Base-by-base conservation (phyloP, 2,888 invertebrate genomes). In the Caenorhabditis afra region DNA sequence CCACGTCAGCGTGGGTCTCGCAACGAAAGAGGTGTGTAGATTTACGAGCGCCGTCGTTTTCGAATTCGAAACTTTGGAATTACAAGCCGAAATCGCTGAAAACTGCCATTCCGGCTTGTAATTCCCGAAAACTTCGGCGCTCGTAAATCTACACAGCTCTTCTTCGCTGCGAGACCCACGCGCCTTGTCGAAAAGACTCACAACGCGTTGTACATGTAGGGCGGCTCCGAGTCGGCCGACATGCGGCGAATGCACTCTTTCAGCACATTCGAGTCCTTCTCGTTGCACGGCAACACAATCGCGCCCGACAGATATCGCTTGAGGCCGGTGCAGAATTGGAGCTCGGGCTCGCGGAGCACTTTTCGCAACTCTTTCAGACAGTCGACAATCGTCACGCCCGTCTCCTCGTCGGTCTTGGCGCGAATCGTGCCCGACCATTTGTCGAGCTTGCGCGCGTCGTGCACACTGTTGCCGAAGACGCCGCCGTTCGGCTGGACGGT, bases 221-320 rank as follows among this genome's bases (percentile, higher is more conserved):
- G 79, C 0, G 74, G 75, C 22, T 80, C 80, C 1, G 41, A 22
- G 18, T 75, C 50, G 16, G 64, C 20, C 10, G 77, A 67, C 49
- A 57, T 77, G 18, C 58, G 50, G 12, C 79, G 74, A 47, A 83
- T 73, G 41, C 80, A 82, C 22, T 78, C 75, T 45, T 71, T 82
- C 23, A 85, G 18, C 44, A 76, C 68, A 18, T 62, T 62, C 11
- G 61, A 20, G 45, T 81, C 81, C 18, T 67, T 62, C 7, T 74
- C 71, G 45, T 79, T 81, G 29, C 81, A 76, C 5, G 85, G 85
- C 10, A 85, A 62, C n/a, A 85, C 82, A 47, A 85, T 83, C 0
- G 85, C 73, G 18, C 85, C 85, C 0, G 83, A 83, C 1, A 82
- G 53, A 66, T 85, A 85, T 49, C 81, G 29, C 49, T 83, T 83